These are phyloP conservation scores for Bellardia pandia DNA, from an alignment of 2,888 invertebrate species.

Conservation along the genomic window DNA sequence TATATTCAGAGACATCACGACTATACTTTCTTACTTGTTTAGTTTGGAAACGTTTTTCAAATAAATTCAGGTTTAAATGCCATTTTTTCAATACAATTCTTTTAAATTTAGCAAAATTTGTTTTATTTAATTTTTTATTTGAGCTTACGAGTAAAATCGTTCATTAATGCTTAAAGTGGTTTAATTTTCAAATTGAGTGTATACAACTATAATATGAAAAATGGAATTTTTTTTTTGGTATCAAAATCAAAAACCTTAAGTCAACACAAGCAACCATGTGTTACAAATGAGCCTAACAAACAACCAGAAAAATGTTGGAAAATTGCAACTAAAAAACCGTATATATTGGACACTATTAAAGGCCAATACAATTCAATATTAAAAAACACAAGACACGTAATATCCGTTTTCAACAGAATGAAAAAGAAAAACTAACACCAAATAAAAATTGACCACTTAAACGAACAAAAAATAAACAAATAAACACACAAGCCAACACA, in stretches of 20 bases:
- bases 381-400: slow-evolving; percentile 52
- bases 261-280: slow-evolving; percentile 38
- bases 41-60: too few species aligned
- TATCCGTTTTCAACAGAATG: slow-evolving; percentile 49
- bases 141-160: too few species aligned
- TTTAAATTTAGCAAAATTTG: too few species aligned
- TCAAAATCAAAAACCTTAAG: background rate
- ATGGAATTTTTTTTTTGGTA: background rate
- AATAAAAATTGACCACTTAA: slow-evolving; percentile 32
- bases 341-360: slow-evolving; percentile 19
- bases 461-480: slow-evolving; percentile 16
- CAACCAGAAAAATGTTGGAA: slow-evolving; percentile 38
- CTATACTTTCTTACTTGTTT: too few species aligned
- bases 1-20: too few species aligned
- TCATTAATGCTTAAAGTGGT: background rate
- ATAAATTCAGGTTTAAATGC: too few species aligned
- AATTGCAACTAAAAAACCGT: slow-evolving; percentile 21
- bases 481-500: background rate
- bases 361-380: slow-evolving; percentile 30
- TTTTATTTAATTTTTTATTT: too few species aligned
- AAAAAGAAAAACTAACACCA: slow-evolving; percentile 10
- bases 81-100: too few species aligned
- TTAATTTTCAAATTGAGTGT: background rate
- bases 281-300: slow-evolving; percentile 25
- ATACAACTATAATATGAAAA: slow-evolving; percentile 12